A percentile compares a stretch with the other conserved stretches of the same genome.
These are phyloP conservation scores for Rhamnusium bicolor DNA, from an alignment of 2,888 invertebrate genomes.

Conservation along the genomic window DNA sequence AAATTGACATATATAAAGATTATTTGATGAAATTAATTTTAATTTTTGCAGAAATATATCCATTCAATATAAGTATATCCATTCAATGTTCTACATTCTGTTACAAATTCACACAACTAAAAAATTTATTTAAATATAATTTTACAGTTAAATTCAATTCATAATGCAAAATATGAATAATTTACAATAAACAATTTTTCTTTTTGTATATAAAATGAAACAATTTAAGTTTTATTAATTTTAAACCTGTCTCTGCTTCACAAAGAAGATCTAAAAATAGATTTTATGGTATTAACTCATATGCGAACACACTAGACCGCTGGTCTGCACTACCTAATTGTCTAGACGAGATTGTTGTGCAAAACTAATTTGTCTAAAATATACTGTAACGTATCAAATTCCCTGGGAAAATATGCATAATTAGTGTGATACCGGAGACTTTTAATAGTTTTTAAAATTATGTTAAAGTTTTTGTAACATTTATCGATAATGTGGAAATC, in stretches of 20 bases:
- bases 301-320: conserved; percentile 30
- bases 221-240: conserved; percentile 12
- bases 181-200: not conserved
- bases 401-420: conserved; percentile 7
- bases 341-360: conserved; percentile 31
- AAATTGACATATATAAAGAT: too few relatives aligned
- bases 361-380: conserved; percentile 26
- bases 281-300: conserved; percentile 34
- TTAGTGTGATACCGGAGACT: not conserved
- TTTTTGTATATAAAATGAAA: not conserved
- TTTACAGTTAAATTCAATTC: not conserved
- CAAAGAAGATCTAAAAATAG: conserved; percentile 34
- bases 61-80: too few relatives aligned
- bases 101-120: too few relatives aligned
- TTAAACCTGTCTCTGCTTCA: conserved; percentile 12
- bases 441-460: not conserved
- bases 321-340: conserved; percentile 32
- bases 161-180: not conserved
- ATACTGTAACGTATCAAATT: conserved; percentile 12
- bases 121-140: too few relatives aligned
- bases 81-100: too few relatives aligned
- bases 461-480: not conserved
- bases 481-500: not conserved
- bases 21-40: too few relatives aligned
- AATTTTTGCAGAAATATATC: too few relatives aligned